Base-by-base conservation (phyloP, 2,888 invertebrate species). In the Psylliodes chrysocephalus region DNA sequence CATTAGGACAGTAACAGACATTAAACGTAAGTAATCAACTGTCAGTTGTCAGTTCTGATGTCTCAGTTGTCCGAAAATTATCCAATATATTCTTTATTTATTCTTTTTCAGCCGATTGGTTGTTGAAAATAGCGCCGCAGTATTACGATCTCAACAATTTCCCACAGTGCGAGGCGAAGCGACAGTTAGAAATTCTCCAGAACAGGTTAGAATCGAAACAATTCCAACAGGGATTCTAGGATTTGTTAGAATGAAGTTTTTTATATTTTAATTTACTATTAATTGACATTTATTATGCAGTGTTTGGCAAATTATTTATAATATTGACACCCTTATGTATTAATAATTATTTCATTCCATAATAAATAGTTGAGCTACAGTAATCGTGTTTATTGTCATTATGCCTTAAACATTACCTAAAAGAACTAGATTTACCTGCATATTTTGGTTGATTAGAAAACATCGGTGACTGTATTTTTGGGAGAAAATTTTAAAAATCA, bases 61-160 rank as follows among this genome's bases (percentile, higher is more conserved):
- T n/a, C n/a, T n/a, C n/a, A n/a, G n/a, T n/a, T n/a, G n/a, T n/a
- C n/a, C n/a, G n/a, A n/a, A n/a, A n/a, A n/a, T n/a, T n/a, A n/a
- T n/a, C n/a, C n/a, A n/a, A n/a, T n/a, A n/a, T n/a, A n/a, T n/a
- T n/a, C 28, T 22, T 22, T 22, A 4, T 51, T 47, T n/a, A n/a
- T n/a, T 54, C 12, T 54, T 38, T 73, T 75, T 65, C 83, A 94
- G 95, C 95, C 73, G 95, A 95, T 81, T 95, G 98, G 98, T 86
- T 99, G 55, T 84, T 99, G 17, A 92, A 92, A 80, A 92, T 98
- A 67, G 96, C 98, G 0, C 97, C 98, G 0, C 97, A 97, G 82
- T 99, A 99, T 87, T 99, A 98, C 82, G 99, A 99, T 82, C 87
- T 99, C 83, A 90, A 92, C 79, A 98, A 98, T 84, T 99, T 99